Base-by-base conservation (phyloP, 2,797 vertebrate species). In the Halcyon badia region DNA sequence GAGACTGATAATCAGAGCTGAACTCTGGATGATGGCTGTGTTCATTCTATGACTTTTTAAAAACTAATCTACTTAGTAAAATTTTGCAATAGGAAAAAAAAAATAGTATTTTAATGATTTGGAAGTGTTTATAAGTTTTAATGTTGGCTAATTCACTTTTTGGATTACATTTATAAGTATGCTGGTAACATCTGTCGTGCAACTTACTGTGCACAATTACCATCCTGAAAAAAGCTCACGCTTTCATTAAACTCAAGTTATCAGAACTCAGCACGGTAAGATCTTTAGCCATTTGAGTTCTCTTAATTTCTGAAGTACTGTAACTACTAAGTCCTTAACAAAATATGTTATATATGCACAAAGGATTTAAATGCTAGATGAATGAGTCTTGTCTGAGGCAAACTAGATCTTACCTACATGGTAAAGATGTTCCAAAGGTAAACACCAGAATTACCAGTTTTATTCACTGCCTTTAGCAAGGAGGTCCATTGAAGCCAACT, bases 81-180 rank as follows among this genome's bases (percentile, higher is more conserved):
- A 89, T 91, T 89, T 83, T 91, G 68, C 82, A 91, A 71, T 48
- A 58, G 30, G 44, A 48, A 83, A 56, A 22, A 56, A 71, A 94
- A 37, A 3, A 20, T 93, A 33, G 2, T 10, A 35, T 62, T 69
- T 61, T 68, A 81, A 69, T 35, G 90, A 14, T 83, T 71, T 77
- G 52, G 28, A 89, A 92, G 3, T 54, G 19, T 91, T 89, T 89
- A 20, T 72, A 82, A 35, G 13, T 70, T 80, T 85, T 79, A 64
- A 52, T 83, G 28, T 87, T 83, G 56, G 10, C 44, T 68, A 51
- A 42, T 79, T 70, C 0, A 1, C 46, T 90, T 72, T 84, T 17
- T 61, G 57, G 57, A 62, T 90, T 82, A n/a, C 37, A 44, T 41
- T 90, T 77, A 10, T 1, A 66, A 92, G 25, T 75, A 28, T 62